These are phyloP conservation scores for Peromyscus californicus DNA, from an alignment of 2,113 vertebrate species.

Conservation along the genomic window DNA sequence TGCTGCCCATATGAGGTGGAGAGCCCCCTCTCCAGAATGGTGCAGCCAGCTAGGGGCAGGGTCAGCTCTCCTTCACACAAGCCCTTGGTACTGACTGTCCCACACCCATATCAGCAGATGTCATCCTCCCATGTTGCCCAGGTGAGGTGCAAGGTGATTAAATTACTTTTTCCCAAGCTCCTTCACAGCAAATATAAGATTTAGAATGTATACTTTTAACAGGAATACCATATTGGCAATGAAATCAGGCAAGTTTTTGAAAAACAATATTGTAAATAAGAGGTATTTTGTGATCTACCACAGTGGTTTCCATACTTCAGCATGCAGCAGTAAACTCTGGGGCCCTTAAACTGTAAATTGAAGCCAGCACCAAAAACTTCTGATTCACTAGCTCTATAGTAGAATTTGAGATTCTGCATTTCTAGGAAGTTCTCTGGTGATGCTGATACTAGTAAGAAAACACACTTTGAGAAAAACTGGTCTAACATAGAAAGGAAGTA, in stretches of 20 bases:
- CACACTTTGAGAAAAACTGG: background rate
- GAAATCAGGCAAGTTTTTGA: constrained; percentile 15
- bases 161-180: background rate
- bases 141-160: background rate
- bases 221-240: background rate
- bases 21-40: too few relatives aligned
- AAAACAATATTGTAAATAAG: background rate
- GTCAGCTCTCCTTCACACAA: background rate
- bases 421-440: background rate
- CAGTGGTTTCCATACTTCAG: background rate
- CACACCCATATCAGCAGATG: background rate
- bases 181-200: background rate
- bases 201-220: background rate
- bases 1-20: too few relatives aligned
- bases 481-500: background rate
- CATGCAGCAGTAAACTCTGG: background rate
- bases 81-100: background rate
- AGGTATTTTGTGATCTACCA: background rate
- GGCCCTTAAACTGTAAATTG: background rate
- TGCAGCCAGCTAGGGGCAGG: too few relatives aligned
- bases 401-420: background rate
- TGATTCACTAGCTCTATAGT: background rate
- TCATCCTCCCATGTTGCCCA: background rate
- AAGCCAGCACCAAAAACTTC: background rate
- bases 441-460: background rate